Conservation (phyloP, 1,140 invertebrate genomes). For the Platorchestia sp. region DNA sequence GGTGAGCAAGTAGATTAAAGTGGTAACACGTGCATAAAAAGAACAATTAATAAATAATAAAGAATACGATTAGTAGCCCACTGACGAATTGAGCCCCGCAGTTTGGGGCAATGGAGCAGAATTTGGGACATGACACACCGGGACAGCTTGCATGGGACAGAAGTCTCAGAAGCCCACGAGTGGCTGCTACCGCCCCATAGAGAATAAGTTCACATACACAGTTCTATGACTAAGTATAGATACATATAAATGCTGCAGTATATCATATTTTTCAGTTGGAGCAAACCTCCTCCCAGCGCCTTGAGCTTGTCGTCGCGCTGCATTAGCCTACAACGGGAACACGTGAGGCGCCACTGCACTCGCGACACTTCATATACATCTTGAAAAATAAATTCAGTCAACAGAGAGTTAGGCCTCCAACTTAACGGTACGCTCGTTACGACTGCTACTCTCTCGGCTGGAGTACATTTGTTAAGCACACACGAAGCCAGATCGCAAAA, state of each 20-base stretch:
- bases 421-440: no score
- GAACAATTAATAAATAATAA: background rate
- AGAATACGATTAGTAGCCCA: background rate
- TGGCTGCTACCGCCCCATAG: no score
- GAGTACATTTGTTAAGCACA: no score
- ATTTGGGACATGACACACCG: no score
- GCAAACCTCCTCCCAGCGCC: background rate
- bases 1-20: background rate
- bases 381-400: no score
- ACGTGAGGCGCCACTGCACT: background rate
- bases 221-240: background rate
- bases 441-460: no score
- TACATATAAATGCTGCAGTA: background rate
- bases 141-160: no score
- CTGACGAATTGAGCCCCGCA: background rate
- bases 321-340: background rate
- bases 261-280: background rate
- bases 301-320: background rate
- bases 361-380: no score
- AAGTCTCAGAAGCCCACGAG: background rate
- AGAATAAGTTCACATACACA: background rate
- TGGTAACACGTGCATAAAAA: background rate
- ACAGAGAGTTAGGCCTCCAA: no score
- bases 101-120: background rate
- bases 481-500: no score